A percentile compares a stretch with the other conserved stretches of the same genome.
phyloP scores from a whole-genome alignment of 2,113 vertebrate species.

The Aegithalos caudatus region DNA sequence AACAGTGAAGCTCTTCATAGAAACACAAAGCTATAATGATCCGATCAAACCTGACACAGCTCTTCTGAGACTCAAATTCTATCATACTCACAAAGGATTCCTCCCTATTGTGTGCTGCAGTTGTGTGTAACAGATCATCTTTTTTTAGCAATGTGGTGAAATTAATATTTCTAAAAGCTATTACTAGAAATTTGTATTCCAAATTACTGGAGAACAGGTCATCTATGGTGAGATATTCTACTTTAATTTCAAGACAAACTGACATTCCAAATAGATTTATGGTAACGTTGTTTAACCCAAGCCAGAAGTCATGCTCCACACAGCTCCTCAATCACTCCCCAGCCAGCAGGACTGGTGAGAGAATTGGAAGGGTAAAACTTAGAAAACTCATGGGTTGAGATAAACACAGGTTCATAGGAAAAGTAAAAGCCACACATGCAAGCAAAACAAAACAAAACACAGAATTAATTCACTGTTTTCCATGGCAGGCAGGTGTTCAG shows the following conservation, averaged over 20 bases:
- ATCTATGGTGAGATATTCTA: neutral
- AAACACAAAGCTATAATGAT: neutral
- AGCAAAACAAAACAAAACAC: neutral
- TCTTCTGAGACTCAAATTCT: neutral
- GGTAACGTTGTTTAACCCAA: neutral
- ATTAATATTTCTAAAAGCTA: neutral
- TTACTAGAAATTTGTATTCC: neutral
- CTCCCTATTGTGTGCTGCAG: neutral
- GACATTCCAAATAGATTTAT: neutral
- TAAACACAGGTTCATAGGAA: neutral
- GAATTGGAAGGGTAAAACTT: neutral
- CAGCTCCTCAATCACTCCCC: neutral
- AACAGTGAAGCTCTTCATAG: neutral
- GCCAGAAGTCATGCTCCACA: neutral
- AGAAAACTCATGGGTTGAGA: neutral
- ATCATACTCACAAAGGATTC: neutral
- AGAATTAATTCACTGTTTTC: neutral
- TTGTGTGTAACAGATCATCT: neutral
- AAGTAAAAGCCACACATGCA: fast-evolving
- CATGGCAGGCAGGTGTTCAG: neutral
- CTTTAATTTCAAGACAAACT: neutral
- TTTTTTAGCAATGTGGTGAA: neutral
- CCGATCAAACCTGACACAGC: neutral
- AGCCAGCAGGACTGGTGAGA: neutral
- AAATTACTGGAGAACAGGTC: neutral